Percentiles rank a stretch among this genome's conserved stretches.
Conservation (phyloP, 1,140 invertebrate genomes). For the Lineus longissimus region DNA sequence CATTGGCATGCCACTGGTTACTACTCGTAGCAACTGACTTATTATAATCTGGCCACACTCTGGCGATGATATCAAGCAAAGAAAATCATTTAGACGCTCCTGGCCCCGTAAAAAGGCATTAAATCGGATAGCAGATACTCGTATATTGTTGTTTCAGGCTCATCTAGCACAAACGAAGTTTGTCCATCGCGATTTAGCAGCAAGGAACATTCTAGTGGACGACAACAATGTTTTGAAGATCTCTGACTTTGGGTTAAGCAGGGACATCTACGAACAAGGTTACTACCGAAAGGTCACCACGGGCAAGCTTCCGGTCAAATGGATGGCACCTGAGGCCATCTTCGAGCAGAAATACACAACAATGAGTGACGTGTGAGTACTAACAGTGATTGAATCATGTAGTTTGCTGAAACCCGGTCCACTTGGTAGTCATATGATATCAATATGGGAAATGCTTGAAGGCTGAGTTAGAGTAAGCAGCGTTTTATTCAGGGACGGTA, state of each 20-base stretch:
- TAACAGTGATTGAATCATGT: too few relatives aligned
- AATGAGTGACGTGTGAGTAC: conserved; percentile 57
- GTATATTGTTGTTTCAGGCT: conserved; percentile 44
- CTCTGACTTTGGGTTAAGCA: conserved; percentile 58
- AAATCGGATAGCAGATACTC: too few relatives aligned
- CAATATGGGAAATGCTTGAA: too few relatives aligned
- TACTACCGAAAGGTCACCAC: conserved; percentile 46
- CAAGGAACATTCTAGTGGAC: conserved; percentile 87
- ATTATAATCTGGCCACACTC: not conserved
- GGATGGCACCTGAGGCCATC: conserved; percentile 55
- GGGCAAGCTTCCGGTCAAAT: conserved; percentile 53
- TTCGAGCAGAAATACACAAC: conserved; percentile 51
- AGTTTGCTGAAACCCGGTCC: too few relatives aligned
- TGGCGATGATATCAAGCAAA: not conserved
- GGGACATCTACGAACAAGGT: conserved; percentile 54
- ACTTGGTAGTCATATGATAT: too few relatives aligned
- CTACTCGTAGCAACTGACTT: not conserved
- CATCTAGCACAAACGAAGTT: conserved; percentile 40
- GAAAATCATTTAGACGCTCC: too few relatives aligned
- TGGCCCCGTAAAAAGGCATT: too few relatives aligned
- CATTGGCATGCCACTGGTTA: not conserved
- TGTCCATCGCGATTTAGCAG: conserved; percentile 75
- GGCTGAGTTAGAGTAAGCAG: too few relatives aligned
- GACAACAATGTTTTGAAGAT: conserved; percentile 64
- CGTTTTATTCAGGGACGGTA: too few relatives aligned